Base-by-base conservation (phyloP, 2,113 vertebrate genomes). In the Cervus canadensis region DNA sequence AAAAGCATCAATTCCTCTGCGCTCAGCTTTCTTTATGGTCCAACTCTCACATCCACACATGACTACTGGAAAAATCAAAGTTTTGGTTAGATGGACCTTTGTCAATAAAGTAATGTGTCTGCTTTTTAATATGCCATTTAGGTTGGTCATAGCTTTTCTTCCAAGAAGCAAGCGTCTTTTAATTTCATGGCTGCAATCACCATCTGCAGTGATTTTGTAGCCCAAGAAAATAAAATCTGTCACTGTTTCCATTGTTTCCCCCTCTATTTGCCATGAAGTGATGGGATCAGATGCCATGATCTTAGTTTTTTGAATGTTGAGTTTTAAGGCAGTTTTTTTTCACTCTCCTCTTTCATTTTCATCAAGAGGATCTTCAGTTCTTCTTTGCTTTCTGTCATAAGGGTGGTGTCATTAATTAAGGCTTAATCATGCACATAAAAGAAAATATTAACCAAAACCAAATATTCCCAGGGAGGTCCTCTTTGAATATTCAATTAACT, bases 391-490 rank as follows among this genome's bases (percentile, higher is more conserved):
- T 74, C 36, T 74, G 67, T 36, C 67, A 25, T 74, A 23, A 71
- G 21, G 21, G 36, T 74, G 36, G 67, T 74, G 36, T 74, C 67
- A 74, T 74, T 74, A 74, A 12, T 74, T 40, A 40, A 97, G 79
- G 17, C 36, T 95, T 91, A 94, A 87, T 90, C 25, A 92, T 33
- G 30, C 67, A 71, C 16, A 76, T 50, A 86, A 93, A 93, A 28
- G 28, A 92, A 98, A 96, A 87, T 4, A 87, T 12, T 82, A 93
- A 95, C 87, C 59, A 79, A 89, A 89, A 91, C 14, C 5, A 52
- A 95, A 83, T 94, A 57, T 82, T 93, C 19, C n/a, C 30, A 17
- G 2, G 48, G 48, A 89, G 2, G 30, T 84, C 10, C 28, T 26
- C 59, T 64, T 89, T 71, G n/a, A 8, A 62, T 94, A 83, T 86